phyloP scores from a whole-genome alignment of 1,140 invertebrate genomes.

The Alviniconcha marisindica region DNA sequence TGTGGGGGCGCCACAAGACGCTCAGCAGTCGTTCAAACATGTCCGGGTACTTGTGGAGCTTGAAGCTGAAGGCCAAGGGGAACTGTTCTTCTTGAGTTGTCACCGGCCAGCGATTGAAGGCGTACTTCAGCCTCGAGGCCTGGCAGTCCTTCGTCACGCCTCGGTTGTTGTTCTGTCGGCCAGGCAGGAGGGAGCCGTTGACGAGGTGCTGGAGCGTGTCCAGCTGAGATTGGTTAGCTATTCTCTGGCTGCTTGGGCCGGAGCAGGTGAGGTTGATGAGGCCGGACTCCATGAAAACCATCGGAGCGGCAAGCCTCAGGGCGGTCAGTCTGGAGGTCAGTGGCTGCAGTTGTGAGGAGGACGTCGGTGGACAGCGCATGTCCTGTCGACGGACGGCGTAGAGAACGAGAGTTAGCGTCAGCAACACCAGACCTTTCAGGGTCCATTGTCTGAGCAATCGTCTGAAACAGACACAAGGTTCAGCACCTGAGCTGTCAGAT shows the following conservation, averaged over 20 bases:
- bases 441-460: no score
- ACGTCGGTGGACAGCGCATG: no score
- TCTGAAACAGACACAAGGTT: no score
- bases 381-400: no score
- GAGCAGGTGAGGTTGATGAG: not conserved
- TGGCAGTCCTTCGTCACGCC: not conserved
- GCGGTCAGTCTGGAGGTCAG: not conserved
- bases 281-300: not conserved
- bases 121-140: not conserved
- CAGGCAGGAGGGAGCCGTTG: not conserved
- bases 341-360: not conserved
- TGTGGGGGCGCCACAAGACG: slow-evolving; percentile 61
- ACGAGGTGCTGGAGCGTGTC: not conserved
- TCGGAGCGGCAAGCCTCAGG: not conserved
- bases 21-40: slow-evolving; percentile 58
- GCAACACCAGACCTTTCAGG: no score
- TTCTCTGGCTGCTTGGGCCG: not conserved
- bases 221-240: not conserved
- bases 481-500: no score
- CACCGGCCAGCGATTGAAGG: slow-evolving; percentile 3
- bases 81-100: slow-evolving; percentile 45
- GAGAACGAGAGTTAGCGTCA: no score
- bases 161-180: not conserved
- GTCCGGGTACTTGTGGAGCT: slow-evolving; percentile 46
- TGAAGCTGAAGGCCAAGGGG: slow-evolving; percentile 54